Evolutionary conservation across 2,797 vertebrate genomes (phyloP), one percentile per base, ranked within the genome.

Genomic region (Leptodactylus fallax): DNA sequence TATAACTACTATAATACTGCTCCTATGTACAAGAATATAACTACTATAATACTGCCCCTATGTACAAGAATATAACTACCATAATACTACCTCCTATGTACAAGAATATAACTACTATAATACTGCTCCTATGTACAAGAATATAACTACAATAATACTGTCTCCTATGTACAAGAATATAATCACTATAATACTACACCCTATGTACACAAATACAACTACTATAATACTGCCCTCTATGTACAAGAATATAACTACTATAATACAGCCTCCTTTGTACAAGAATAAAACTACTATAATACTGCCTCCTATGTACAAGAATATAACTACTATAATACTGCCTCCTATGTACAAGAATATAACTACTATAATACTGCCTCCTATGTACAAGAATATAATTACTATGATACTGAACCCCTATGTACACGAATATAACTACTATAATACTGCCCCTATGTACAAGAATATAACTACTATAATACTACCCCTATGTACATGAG

Each of bases 231-330:
- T 71, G 67, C 27, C 7, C 27, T n/a, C 27, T 71, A 71, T 71
- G 7, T 71, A 71, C 67, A 71, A 71, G 67, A 71, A 71, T 71
- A 45, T 71, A 71, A 71, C 61, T 71, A 71, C 27, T 71, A 71
- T 71, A 71, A 71, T 71, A 71, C 67, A 45, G 27, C 67, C 61
- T 9, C 7, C 67, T 71, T 45, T 71, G 27, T 45, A 36, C 67
- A 71, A 71, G 27, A 71, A 71, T 71, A 19, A 19, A 71, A 71
- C 67, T 71, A 45, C 67, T 71, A 71, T 71, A 71, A 71, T 71
- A 71, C 67, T 71, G 27, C 67, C 14, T 12, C 27, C 67, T 71
- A 36, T 71, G 65, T 69, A 27, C 65, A 69, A 69, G 65, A 69
- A 69, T 69, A 69, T 27, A 69, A 69, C 12, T 69, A 69, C 65